Evolutionary conservation across 37 sponge, comb jelly and placozoan species (phyloP), one percentile per base, ranked within the genome.

Genomic region (Halisarca cf. caerulea): DNA sequence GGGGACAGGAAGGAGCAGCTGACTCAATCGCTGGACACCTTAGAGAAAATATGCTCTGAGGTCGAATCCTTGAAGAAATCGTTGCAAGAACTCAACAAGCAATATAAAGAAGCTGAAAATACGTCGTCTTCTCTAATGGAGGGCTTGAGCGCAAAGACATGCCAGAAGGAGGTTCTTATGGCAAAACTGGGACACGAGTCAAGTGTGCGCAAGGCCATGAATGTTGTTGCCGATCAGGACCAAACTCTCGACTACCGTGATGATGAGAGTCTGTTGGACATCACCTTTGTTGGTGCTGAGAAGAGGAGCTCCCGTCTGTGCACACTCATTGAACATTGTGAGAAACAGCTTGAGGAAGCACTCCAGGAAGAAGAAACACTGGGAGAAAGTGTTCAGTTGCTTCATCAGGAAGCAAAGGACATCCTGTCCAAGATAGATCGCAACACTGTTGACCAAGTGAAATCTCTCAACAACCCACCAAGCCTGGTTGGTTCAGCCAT

Each of bases 391-490:
- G 82, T 83, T 2, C 72, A 87, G 66, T 25, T 18, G 33, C 70
- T 84, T 42, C 83, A 92, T 23, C 47, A 58, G 32, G 79, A 86
- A 32, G 90, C 89, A 11, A 88, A 83, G 58, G n/a, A 59, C 21
- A 11, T 43, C 59, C 42, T 93, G 83, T 47, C 27, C 3, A 92
- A 84, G 79, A 95, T 95, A 32, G 93, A 95, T 75, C 80, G 96
- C 0, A 95, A 92, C 39, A 88, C 84, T 0, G 85, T 95, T 6
- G 96, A 95, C 73, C 90, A 89, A 58, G 84, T 95, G 45, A 92
- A 92, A 66, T 40, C 71, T 7, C 89, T 95, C 17, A 82, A 82
- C 60, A 92, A 59, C 66, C 96, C 96, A 40, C 96, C 96, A 3
- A 37, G 53, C 0, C 71, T 95, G 25, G 91, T 95, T 6, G 88